Conservation (phyloP, 1,140 invertebrate genomes). For the Asbolus verrucosus region DNA sequence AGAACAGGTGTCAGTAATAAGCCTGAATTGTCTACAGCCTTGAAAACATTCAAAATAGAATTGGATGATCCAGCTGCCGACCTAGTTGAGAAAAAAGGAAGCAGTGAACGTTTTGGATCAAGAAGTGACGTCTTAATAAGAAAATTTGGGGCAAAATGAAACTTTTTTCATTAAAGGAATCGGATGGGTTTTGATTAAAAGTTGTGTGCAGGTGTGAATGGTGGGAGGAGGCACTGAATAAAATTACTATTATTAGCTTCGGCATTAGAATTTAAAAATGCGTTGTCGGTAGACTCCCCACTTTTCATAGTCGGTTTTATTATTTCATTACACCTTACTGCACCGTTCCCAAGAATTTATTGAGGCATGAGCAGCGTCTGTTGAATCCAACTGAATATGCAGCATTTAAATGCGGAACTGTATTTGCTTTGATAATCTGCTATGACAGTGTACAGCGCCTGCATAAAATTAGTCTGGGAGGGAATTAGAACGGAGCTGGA, state of each 20-base stretch:
- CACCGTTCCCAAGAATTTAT: constrained; percentile 23
- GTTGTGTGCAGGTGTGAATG: background rate
- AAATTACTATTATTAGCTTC: background rate
- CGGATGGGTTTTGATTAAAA: no score
- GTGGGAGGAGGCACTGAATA: background rate
- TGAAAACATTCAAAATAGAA: no score
- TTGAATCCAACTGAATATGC: constrained; percentile 34
- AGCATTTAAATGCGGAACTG: constrained; percentile 36
- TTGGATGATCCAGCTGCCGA: no score
- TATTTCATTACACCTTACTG: constrained; percentile 18
- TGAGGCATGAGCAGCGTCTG: constrained; percentile 6
- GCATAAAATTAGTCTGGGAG: constrained; percentile 20
- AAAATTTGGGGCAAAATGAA: no score
- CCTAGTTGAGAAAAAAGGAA: no score
- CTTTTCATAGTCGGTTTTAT: constrained; percentile 27
- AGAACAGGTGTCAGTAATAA: no score
- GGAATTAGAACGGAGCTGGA: background rate
- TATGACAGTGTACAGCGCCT: background rate
- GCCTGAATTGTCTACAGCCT: no score
- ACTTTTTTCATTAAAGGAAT: no score
- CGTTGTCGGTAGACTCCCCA: no score
- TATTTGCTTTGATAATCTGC: constrained; percentile 35
- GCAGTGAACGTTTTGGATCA: no score
- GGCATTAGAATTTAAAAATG: constrained; percentile 29
- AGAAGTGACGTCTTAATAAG: no score